These are phyloP conservation scores for Carassius gibelio DNA, from an alignment of 2,113 vertebrate species.

Conservation along the genomic window DNA sequence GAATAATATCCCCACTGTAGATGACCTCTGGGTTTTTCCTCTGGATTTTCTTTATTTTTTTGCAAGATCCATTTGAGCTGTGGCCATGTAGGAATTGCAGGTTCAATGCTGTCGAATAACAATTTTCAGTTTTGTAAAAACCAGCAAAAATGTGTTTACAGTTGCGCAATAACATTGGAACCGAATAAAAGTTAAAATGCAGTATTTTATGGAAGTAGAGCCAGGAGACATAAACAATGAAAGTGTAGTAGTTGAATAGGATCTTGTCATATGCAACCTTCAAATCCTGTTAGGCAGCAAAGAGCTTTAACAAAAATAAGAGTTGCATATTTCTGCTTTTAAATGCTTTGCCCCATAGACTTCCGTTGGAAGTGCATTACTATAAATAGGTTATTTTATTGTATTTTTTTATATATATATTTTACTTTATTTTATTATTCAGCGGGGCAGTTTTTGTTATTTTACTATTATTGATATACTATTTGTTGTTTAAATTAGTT, in stretches of 20 bases:
- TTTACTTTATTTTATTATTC: not conserved
- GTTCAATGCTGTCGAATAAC: too few species aligned
- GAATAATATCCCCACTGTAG: not conserved
- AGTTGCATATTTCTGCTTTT: not conserved
- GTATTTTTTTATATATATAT: not conserved
- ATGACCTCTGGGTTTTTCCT: conserved; percentile 22
- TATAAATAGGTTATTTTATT: not conserved
- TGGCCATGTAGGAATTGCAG: too few species aligned
- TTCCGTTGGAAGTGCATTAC: not conserved
- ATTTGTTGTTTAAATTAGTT: too few species aligned
- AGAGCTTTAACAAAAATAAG: not conserved
- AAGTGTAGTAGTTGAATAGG: too few species aligned
- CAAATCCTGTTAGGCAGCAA: not conserved
- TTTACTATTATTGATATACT: not conserved
- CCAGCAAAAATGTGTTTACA: not conserved
- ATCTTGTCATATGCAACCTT: too few species aligned
- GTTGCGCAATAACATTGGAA: not conserved
- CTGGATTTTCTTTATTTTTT: not conserved
- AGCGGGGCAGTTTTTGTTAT: not conserved
- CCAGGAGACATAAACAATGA: not conserved
- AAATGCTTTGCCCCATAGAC: not conserved
- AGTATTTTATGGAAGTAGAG: not conserved
- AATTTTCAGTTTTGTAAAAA: not conserved
- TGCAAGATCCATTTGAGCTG: not conserved
- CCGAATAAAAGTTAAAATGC: not conserved